Conservation (phyloP, 2,797 vertebrate genomes). For the Emydoidea blandingii region DNA sequence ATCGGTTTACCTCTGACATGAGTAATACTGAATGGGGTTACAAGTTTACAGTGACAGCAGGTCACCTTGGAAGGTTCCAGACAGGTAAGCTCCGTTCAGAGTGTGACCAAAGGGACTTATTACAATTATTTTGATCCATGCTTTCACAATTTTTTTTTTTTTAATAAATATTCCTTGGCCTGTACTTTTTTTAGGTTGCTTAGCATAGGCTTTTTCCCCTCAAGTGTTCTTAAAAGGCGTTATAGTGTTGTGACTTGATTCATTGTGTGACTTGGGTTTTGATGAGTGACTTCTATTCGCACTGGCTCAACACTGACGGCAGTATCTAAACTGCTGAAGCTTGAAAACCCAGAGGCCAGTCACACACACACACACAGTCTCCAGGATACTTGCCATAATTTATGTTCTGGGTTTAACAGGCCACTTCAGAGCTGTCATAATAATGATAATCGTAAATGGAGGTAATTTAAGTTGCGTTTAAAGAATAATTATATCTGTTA, state of each 20-base stretch:
- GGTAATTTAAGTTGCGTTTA: background rate
- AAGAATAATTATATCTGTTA: background rate
- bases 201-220: background rate
- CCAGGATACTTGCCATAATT: background rate
- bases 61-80: conserved; percentile 96
- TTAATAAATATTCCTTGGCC: background rate
- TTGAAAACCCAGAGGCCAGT: background rate
- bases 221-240: background rate
- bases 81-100: conserved; percentile 85
- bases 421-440: background rate
- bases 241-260: fast-evolving
- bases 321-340: background rate
- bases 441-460: background rate
- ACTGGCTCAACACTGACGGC: background rate
- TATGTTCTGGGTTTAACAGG: conserved; percentile 4
- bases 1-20: conserved; percentile 96
- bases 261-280: background rate
- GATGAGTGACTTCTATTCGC: background rate
- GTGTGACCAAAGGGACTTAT: background rate
- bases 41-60: conserved; percentile 95
- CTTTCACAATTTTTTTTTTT: background rate
- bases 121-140: background rate
- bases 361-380: background rate
- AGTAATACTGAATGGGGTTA: conserved; percentile 99
- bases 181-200: background rate